Percentiles rank a stretch among this genome's conserved stretches.
Evolutionary conservation across 1,140 invertebrate species (phyloP).

Genomic region (Zaprionus inermis): DNA sequence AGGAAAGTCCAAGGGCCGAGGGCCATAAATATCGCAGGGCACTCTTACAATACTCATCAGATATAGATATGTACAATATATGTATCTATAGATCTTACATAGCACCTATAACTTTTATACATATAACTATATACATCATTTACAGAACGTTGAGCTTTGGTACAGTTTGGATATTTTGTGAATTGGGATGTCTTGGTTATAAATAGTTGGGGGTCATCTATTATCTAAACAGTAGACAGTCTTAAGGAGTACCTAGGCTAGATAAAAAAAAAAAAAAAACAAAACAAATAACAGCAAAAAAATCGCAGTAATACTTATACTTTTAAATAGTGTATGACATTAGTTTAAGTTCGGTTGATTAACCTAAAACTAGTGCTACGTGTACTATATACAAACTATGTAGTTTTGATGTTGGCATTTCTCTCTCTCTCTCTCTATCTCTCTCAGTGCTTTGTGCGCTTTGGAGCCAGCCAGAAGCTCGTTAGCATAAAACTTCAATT

Average conservation of each 20-base stretch:
- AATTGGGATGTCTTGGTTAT: conserved; percentile 29
- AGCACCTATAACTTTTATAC: conserved; percentile 24
- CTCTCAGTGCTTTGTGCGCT: conserved; percentile 1
- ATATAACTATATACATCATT: conserved; percentile 2
- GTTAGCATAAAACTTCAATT: conserved; percentile 20
- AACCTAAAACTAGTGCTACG: neutral
- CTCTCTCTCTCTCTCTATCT: neutral
- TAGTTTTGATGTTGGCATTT: neutral
- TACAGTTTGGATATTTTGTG: conserved; percentile 65
- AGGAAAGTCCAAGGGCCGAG: conserved; percentile 36
- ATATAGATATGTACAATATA: conserved; percentile 12
- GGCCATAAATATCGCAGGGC: conserved; percentile 65
- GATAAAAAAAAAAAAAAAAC: conserved; percentile 20
- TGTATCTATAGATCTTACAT: conserved; percentile 19
- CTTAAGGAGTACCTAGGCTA: conserved; percentile 56
- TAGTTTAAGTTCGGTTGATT: neutral
- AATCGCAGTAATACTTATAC: neutral
- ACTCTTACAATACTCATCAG: conserved; percentile 37
- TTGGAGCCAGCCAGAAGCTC: conserved; percentile 43
- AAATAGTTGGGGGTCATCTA: conserved; percentile 40
- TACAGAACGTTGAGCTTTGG: conserved; percentile 57
- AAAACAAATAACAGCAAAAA: neutral
- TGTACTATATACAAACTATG: conserved; percentile 4
- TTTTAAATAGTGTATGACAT: neutral
- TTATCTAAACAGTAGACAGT: conserved; percentile 63